A percentile compares a stretch with the other conserved stretches of the same genome.
Evolutionary conservation across 2,888 invertebrate genomes (phyloP).

Genomic region (Clusia tigrina): DNA sequence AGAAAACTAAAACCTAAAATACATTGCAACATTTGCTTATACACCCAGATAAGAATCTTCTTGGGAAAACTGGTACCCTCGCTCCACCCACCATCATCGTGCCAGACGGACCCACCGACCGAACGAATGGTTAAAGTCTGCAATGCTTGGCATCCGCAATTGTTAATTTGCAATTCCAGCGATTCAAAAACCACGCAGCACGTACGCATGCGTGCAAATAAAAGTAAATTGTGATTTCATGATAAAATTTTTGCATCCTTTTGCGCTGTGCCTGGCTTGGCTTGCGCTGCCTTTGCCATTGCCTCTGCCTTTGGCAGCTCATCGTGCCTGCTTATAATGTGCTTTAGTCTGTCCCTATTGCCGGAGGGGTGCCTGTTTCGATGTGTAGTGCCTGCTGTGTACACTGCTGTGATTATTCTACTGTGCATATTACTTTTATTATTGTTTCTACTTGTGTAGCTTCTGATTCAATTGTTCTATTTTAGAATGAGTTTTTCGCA

Average conservation of each 20-base stretch:
- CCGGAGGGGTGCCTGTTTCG: background rate
- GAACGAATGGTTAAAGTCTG: background rate
- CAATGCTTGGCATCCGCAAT: background rate
- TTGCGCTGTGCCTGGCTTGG: background rate
- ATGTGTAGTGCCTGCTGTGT: background rate
- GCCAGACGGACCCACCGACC: background rate
- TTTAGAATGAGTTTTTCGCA: too few species aligned
- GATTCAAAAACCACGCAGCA: slow-evolving; percentile 6
- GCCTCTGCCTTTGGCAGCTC: too few species aligned
- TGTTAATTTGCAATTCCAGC: background rate
- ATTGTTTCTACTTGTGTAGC: too few species aligned
- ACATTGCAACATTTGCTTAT: too few species aligned
- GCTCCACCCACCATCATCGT: background rate
- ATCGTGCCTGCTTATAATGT: too few species aligned
- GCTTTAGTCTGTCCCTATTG: too few species aligned
- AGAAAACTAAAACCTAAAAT: too few species aligned
- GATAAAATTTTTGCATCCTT: slow-evolving; percentile 13
- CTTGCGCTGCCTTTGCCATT: too few species aligned
- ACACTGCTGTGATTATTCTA: background rate
- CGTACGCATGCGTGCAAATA: slow-evolving; percentile 26
- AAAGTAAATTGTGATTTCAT: slow-evolving; percentile 21
- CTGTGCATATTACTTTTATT: background rate
- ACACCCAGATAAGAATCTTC: too few species aligned
- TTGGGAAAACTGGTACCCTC: background rate
- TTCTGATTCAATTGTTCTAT: too few species aligned